Evolutionary conservation across 2,888 invertebrate genomes (phyloP).

Genomic region (Smittia sp.): DNA sequence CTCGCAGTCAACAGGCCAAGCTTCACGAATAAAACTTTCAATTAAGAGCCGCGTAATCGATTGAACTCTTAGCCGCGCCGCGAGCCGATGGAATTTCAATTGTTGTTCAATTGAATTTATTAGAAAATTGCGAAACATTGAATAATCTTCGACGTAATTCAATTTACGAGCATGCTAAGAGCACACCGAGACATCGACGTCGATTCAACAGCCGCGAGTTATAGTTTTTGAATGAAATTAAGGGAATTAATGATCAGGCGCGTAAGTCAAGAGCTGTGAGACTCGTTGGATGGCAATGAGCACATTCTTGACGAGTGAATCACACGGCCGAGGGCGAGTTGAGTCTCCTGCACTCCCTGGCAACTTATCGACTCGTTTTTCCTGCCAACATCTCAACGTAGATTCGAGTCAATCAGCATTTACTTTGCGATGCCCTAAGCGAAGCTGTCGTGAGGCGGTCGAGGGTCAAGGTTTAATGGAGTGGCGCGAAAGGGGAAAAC

Average conservation of each 20-base stretch:
- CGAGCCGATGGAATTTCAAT: neutral
- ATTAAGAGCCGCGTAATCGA: no score
- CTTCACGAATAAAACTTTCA: no score
- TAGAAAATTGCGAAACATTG: neutral
- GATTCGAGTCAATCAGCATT: neutral
- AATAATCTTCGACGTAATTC: conserved; percentile 1
- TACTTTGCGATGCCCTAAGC: neutral
- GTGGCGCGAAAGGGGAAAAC: neutral
- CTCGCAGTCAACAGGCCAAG: no score
- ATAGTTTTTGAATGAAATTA: no score
- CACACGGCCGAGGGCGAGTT: no score
- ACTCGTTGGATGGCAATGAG: no score
- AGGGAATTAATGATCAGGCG: no score
- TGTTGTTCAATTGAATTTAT: conserved; percentile 11
- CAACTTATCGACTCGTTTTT: neutral
- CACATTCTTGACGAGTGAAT: no score
- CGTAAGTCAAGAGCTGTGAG: no score
- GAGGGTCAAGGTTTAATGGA: conserved; percentile 17
- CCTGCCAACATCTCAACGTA: neutral
- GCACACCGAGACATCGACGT: no score
- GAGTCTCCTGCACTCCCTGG: neutral
- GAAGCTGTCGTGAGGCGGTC: neutral
- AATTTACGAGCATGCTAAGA: neutral
- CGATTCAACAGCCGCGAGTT: no score
- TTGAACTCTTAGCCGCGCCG: no score